A percentile compares a stretch with the other conserved stretches of the same genome.
phyloP scores from a whole-genome alignment of 2,888 invertebrate genomes.

The Eudemis profundana region DNA sequence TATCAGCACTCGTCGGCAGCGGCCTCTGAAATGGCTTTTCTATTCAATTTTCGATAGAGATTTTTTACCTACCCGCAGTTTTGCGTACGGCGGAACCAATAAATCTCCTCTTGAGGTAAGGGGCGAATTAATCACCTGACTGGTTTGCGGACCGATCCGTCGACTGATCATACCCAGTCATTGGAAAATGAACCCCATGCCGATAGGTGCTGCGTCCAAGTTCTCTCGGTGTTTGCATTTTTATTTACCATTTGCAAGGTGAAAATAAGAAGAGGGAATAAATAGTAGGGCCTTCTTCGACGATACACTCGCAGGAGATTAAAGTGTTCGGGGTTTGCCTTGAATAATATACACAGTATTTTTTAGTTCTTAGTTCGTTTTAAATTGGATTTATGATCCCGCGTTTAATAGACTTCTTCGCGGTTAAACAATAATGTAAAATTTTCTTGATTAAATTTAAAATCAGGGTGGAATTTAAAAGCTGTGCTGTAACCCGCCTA shows the following conservation, averaged over 20 bases:
- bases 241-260: constrained; percentile 78
- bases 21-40: constrained; percentile 81
- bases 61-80: constrained; percentile 84
- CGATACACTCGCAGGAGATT: constrained; percentile 82
- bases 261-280: constrained; percentile 83
- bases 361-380: constrained; percentile 4
- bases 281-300: constrained; percentile 75
- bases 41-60: constrained; percentile 86
- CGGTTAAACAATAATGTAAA: constrained; percentile 19
- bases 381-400: constrained; percentile 4
- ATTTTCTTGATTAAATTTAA: constrained; percentile 69
- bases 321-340: constrained; percentile 76
- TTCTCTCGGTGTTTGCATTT: constrained; percentile 54
- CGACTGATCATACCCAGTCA: constrained; percentile 55
- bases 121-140: constrained; percentile 83
- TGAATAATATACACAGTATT: constrained; percentile 74
- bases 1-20: constrained; percentile 74
- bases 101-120: constrained; percentile 84
- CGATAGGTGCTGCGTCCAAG: constrained; percentile 56
- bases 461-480: constrained; percentile 74
- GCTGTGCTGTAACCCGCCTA: constrained; percentile 77
- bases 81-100: constrained; percentile 84
- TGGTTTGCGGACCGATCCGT: constrained; percentile 72
- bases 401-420: neutral
- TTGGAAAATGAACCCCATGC: constrained; percentile 61